Evolutionary conservation across 2,888 invertebrate genomes (phyloP), one percentile per base, ranked within the genome.

Genomic region (Cantharis rustica): DNA sequence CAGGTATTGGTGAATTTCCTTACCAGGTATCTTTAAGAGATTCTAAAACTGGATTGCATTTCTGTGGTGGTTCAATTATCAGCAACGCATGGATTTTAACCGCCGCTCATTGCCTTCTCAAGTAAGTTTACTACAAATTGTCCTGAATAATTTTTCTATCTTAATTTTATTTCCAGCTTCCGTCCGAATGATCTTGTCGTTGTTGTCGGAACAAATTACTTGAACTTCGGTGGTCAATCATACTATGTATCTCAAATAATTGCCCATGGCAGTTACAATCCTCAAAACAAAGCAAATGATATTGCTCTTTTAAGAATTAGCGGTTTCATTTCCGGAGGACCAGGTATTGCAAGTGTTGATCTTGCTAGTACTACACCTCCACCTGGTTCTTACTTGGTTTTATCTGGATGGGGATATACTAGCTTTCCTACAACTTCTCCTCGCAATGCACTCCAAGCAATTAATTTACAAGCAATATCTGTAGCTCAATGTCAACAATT

Each of bases 31-130:
- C 91, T 0, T 82, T 91, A 1, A 84, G 92, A 5, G 80, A 87
- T 61, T 87, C 87, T 81, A 89, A 89, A 0, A 86, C 88, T 9
- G 88, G 89, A 81, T 7, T 1, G 7, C 92, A 92, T 81, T 91
- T 91, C 84, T 92, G 92, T 79, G 92, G 92, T 0, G 92, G 91
- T 0, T 91, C 91, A 0, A 86, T 92, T 3, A 84, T 92, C 10
- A 90, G 90, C 31, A 89, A 90, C 0, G 83, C 89, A 10, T 89
- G 90, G 7, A 75, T 81, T n/a, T 71, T 82, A n/a, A 82, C 82
- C 7, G 82, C 82, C 7, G 82, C 82, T 10, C 82, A 82, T 61
- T 73, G 73, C 15, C 15, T 68, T 61, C 80, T 78, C 64, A 77
- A 79, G 82, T 82, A 0, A n/a, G n/a, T n/a, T 47, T n/a, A 9